Evolutionary conservation across 2,888 invertebrate genomes (phyloP), one percentile per base, ranked within the genome.

Genomic region (Eudemis profundana): DNA sequence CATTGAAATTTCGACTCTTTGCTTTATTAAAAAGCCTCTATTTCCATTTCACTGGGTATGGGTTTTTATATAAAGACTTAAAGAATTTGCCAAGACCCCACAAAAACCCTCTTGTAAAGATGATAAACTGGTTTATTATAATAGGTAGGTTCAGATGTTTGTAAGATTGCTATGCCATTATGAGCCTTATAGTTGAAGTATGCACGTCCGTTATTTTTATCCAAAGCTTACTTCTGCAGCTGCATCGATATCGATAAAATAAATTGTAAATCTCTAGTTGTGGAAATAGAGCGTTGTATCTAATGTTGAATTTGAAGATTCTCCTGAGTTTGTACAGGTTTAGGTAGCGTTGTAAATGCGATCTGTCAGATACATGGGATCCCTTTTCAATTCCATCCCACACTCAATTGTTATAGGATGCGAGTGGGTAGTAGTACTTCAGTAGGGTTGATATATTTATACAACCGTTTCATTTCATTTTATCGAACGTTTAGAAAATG

Each of bases 341-440:
- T 29, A 17, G 15, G 17, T 40, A 53, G 4, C 38, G 15, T 53
- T 53, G n/a, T 54, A 29, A 42, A 42, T 29, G 54, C 40, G 17
- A 14, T n/a, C 17, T 29, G 54, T 42, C 17, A 29, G 54, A 42
- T 12, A 42, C 54, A 42, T 17, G 12, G 2, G 29, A 10, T 53
- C 53, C 61, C 36, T 46, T 36, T 36, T 53, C 53, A 46, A 44
- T 61, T 46, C 21, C 15, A 33, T 12, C 44, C 23, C 12, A 19
- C n/a, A 14, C 15, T 33, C 12, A 12, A 12, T 17, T 10, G 17
- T 53, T 40, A 7, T 33, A 40, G 29, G 33, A 61, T 51, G 12
- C 12, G 51, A 61, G 44, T 61, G 51, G 61, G 51, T 29, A 17
- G 40, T 50, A 27, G 14, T 61, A 21, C 33, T 23, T 17, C 21